Evolutionary conservation across 2,797 vertebrate genomes (phyloP).

Genomic region (Falco rusticolus): DNA sequence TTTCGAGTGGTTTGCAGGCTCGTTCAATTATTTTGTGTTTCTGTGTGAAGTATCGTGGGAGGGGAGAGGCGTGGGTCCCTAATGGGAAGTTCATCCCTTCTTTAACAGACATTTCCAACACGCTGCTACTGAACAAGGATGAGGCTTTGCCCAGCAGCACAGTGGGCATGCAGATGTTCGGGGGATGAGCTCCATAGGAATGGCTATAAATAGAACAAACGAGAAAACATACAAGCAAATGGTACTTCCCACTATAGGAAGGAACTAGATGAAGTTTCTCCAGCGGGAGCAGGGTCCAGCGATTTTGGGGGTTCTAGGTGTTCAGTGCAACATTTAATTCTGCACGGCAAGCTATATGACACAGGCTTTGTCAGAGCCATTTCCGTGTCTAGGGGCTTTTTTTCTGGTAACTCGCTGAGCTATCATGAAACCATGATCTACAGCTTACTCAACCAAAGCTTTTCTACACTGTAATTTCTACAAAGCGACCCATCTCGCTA

Average conservation of each 20-base stretch:
- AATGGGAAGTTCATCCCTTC: neutral
- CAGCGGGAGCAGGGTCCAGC: rapidly evolving
- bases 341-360: neutral
- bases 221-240: neutral
- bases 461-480: neutral
- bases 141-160: constrained; percentile 1
- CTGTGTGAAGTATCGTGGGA: neutral
- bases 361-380: neutral
- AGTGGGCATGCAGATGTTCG: neutral
- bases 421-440: neutral
- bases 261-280: neutral
- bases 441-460: neutral
- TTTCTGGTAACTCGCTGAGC: neutral
- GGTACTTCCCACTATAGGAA: neutral
- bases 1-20: neutral
- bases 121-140: neutral
- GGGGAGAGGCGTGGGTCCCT: neutral
- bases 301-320: neutral
- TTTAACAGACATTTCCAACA: neutral
- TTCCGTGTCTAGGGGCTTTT: neutral
- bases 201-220: constrained; percentile 34
- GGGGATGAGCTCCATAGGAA: neutral
- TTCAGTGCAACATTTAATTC: neutral
- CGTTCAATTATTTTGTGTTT: neutral
- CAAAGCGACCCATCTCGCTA: neutral